A percentile compares a stretch with the other conserved stretches of the same genome.
Evolutionary conservation across 2,888 invertebrate genomes (phyloP).

Genomic region (Pilophorus perplexus): DNA sequence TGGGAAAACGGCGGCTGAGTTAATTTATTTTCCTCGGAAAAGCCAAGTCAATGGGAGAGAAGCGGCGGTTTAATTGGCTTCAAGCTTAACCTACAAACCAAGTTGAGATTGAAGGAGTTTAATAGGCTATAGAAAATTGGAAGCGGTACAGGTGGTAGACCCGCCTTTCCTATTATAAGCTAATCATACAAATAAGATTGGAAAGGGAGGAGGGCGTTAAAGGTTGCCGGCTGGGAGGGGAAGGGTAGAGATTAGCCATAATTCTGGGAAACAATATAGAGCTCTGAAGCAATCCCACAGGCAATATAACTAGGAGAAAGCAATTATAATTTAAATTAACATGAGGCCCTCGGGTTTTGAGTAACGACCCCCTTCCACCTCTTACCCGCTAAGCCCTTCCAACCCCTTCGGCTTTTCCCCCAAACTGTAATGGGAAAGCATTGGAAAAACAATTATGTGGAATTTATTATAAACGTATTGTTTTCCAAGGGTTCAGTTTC

Average conservation of each 20-base stretch:
- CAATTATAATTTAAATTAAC: conserved; percentile 47
- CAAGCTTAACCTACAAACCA: conserved; percentile 36
- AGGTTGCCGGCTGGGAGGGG: conserved; percentile 3
- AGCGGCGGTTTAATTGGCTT: conserved; percentile 30
- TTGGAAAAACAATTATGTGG: conserved; percentile 44
- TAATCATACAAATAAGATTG: conserved; percentile 44
- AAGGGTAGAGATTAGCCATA: conserved; percentile 41
- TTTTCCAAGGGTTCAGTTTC: conserved; percentile 6
- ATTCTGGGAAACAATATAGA: conserved; percentile 44
- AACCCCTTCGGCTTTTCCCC: conserved; percentile 15
- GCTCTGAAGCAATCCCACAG: conserved; percentile 43
- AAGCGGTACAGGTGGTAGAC: conserved; percentile 27
- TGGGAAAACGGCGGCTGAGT: not conserved
- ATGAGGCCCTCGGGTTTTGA: conserved; percentile 43
- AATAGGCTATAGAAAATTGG: conserved; percentile 42
- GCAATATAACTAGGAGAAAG: conserved; percentile 44
- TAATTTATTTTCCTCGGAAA: conserved; percentile 31
- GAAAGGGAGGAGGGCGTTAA: not conserved
- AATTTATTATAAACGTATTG: conserved; percentile 43
- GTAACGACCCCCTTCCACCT: conserved; percentile 39
- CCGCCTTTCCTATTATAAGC: conserved; percentile 41
- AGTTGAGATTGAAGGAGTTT: conserved; percentile 40
- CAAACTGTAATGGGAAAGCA: conserved; percentile 43
- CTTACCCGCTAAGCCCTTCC: conserved; percentile 3
- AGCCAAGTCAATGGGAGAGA: conserved; percentile 23